Evolutionary conservation across 2,888 invertebrate species (phyloP), one percentile per base, ranked within the genome.

Genomic region (Temnothorax rugatulus): DNA sequence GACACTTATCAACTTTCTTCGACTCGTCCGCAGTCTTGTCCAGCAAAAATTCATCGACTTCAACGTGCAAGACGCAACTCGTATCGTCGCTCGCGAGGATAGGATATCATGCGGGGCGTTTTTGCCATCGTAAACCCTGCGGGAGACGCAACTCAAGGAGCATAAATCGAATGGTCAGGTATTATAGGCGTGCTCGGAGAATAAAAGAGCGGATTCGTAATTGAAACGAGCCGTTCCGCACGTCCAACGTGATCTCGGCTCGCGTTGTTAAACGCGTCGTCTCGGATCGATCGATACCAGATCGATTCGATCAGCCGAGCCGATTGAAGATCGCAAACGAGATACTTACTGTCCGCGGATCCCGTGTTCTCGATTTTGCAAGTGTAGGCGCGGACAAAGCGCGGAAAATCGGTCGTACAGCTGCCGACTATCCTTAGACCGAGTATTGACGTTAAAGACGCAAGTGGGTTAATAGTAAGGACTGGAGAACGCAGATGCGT

Each of bases 401-500:
- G 73, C 50, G 81, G 57, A 75, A 77, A 82, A 77, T 71, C 52
- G 77, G 57, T 38, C 73, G 47, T 83, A 47, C 69, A 61, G 73
- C 69, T 61, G 75, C 61, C 21, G 75, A 41, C 50, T 41, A 64
- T 73, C 63, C 59, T 74, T 82, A 68, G 82, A 75, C 63, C 61
- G 73, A 63, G 77, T 71, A 81, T 69, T 57, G 85, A 64, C 47
- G 82, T 83, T 88, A 86, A 87, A 85, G 66, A 75, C 75, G 85
- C 87, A 92, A 92, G 92, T 92, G 90, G 91, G 92, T 92, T 92
- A 92, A 92, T 89, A 89, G 87, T 59, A 79, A 87, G 83, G 85
- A 50, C 34, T 71, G 84, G 87, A 84, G 79, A 83, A 83, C 57
- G 73, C 54, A n/a, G 2, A 18, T 38, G 59, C 11, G 61, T 5